Percentiles rank a stretch among this genome's conserved stretches.
These are phyloP conservation scores for Sebastes kiyomatsui DNA, from an alignment of 2,797 vertebrate genomes.

Conservation along the genomic window DNA sequence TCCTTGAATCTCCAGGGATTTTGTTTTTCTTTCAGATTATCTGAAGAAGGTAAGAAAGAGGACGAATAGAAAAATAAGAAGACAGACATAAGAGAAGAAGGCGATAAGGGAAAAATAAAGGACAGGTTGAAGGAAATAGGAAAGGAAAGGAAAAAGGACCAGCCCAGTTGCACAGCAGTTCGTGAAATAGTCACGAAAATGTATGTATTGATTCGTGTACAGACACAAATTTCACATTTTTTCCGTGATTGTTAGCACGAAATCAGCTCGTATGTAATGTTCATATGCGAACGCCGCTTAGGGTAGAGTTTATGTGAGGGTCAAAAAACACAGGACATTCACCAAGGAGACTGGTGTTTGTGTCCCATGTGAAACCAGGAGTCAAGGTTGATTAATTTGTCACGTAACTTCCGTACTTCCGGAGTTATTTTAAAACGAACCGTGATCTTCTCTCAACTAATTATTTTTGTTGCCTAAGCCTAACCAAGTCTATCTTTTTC, in stretches of 20 bases:
- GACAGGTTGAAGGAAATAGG: background rate
- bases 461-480: too few species aligned
- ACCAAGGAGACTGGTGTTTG: too few species aligned
- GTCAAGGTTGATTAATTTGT: background rate
- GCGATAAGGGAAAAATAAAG: background rate
- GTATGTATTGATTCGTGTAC: too few species aligned
- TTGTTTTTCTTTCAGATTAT: background rate
- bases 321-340: background rate
- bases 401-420: background rate
- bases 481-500: too few species aligned
- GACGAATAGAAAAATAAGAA: background rate
- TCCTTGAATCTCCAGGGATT: background rate
- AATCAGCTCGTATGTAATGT: too few species aligned
- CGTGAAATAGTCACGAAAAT: background rate
- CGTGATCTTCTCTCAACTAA: too few species aligned
- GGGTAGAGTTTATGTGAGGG: background rate
- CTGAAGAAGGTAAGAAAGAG: background rate
- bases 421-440: background rate
- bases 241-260: too few species aligned
- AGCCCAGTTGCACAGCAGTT: background rate
- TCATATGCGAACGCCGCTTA: rapidly evolving
- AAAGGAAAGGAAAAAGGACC: background rate
- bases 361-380: too few species aligned
- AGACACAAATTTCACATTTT: too few species aligned
- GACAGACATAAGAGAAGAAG: background rate